A percentile compares a stretch with the other conserved stretches of the same genome.
Conservation (phyloP, 2,797 vertebrate species). For the Chelon labrosus region DNA sequence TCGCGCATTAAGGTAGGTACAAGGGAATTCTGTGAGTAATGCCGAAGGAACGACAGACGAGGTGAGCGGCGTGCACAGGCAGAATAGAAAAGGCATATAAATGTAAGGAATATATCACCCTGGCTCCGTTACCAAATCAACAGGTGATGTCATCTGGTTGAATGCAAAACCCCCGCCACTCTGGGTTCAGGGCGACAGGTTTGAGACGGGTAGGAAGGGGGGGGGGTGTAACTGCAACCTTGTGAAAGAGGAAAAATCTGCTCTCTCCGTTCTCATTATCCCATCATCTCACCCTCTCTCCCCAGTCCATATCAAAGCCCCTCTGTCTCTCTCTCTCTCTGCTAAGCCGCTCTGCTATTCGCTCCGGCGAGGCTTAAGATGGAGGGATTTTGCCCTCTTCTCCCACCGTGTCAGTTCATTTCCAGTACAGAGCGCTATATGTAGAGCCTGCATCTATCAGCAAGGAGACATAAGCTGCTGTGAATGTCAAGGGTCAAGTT, state of each 20-base stretch:
- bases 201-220: conserved; percentile 14
- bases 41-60: conserved; percentile 35
- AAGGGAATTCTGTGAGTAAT: conserved; percentile 49
- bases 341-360: conserved; percentile 73
- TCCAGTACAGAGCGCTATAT: conserved; percentile 49
- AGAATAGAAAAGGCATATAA: conserved; percentile 2
- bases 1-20: conserved; percentile 24
- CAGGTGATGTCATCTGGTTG: conserved; percentile 74
- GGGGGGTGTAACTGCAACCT: conserved; percentile 36
- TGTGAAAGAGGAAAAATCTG: conserved; percentile 28
- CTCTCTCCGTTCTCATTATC: conserved; percentile 63
- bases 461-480: conserved; percentile 72
- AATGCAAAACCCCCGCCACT: conserved; percentile 43
- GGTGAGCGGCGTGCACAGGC: conserved; percentile 28
- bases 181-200: conserved; percentile 39
- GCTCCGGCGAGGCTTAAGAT: conserved; percentile 67
- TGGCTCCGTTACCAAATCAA: conserved; percentile 57
- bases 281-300: conserved; percentile 59
- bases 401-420: conserved; percentile 62
- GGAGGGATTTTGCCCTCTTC: conserved; percentile 68
- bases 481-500: conserved; percentile 74
- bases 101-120: conserved; percentile 31
- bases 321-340: conserved; percentile 19
- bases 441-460: conserved; percentile 65
- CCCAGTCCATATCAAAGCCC: conserved; percentile 48